A percentile compares a stretch with the other conserved stretches of the same genome.
phyloP scores from a whole-genome alignment of 2,797 vertebrate genomes.

The Cirrhinus molitorella region DNA sequence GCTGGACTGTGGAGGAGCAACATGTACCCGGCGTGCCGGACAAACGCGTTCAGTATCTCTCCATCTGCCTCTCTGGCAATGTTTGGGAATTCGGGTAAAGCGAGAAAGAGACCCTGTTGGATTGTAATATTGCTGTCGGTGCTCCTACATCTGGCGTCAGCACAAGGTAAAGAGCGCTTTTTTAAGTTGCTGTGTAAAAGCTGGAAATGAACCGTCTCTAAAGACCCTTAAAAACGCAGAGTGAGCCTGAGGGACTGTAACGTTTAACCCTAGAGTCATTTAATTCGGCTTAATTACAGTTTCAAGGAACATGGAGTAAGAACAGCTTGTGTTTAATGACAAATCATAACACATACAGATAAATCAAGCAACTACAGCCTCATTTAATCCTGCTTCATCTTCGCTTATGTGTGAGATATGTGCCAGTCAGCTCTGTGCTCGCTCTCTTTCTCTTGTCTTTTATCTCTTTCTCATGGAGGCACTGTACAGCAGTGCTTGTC shows the following conservation, averaged over 20 bases:
- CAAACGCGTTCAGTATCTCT: conserved; percentile 71
- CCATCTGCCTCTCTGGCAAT: conserved; percentile 66
- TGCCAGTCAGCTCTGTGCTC: neutral
- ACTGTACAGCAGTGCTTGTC: conserved; percentile 18
- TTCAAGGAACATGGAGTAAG: neutral
- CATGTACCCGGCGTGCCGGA: conserved; percentile 65
- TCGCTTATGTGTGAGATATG: neutral
- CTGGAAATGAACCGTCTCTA: neutral
- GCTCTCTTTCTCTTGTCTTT: neutral
- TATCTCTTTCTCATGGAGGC: conserved; percentile 10
- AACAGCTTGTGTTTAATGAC: neutral
- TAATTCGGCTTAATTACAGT: neutral
- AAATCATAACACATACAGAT: neutral
- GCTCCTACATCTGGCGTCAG: conserved; percentile 68
- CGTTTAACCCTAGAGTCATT: neutral
- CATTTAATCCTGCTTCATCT: neutral
- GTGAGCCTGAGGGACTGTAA: neutral
- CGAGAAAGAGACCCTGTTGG: conserved; percentile 77
- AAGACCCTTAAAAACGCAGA: neutral
- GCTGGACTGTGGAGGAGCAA: conserved; percentile 61
- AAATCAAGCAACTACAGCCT: neutral
- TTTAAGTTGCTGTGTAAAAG: conserved; percentile 21
- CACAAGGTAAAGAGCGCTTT: conserved; percentile 77
- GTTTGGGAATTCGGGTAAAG: conserved; percentile 67
- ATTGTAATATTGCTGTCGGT: conserved; percentile 77